These are phyloP conservation scores for Eucera pruinosa DNA, from an alignment of 2,888 invertebrate species.

Conservation along the genomic window DNA sequence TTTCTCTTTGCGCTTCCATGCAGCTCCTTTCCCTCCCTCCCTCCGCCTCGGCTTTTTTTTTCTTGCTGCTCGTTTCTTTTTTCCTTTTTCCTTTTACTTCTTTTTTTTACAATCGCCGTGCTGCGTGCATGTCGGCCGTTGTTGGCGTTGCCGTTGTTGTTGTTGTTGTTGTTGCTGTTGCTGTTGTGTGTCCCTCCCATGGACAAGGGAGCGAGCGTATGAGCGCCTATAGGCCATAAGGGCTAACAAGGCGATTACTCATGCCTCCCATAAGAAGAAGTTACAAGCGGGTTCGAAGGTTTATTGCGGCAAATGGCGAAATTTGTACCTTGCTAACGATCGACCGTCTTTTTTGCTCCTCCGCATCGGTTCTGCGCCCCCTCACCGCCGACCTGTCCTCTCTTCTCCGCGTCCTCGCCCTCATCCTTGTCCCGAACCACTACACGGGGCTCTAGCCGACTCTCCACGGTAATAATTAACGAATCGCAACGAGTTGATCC, in stretches of 20 bases:
- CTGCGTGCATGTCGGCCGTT: slow-evolving; percentile 67
- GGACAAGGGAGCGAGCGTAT: slow-evolving; percentile 73
- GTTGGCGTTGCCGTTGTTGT: slow-evolving; percentile 62
- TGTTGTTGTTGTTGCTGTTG: slow-evolving; percentile 61
- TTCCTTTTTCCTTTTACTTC: slow-evolving; percentile 34
- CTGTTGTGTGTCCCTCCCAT: slow-evolving; percentile 60
- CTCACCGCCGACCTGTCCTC: slow-evolving; percentile 17
- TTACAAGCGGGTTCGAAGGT: slow-evolving; percentile 83
- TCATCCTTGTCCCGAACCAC: neutral
- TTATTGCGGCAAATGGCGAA: slow-evolving; percentile 84
- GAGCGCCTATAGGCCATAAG: slow-evolving; percentile 81
- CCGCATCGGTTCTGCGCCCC: slow-evolving; percentile 19
- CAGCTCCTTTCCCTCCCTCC: slow-evolving; percentile 17
- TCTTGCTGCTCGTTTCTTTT: slow-evolving; percentile 20
- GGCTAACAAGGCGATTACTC: slow-evolving; percentile 84
- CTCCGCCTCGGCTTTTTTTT: neutral
- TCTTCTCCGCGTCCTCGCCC: slow-evolving; percentile 22
- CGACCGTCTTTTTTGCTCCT: slow-evolving; percentile 73
- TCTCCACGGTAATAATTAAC: slow-evolving; percentile 56
- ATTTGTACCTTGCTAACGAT: slow-evolving; percentile 84
- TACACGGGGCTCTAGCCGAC: slow-evolving; percentile 46
- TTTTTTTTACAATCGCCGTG: slow-evolving; percentile 64
- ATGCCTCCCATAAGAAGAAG: slow-evolving; percentile 83
- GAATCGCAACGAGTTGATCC: slow-evolving; percentile 48
- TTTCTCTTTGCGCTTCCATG: slow-evolving; percentile 8